A percentile compares a stretch with the other conserved stretches of the same genome.
phyloP scores from a whole-genome alignment of 2,888 invertebrate genomes.

The Andrena bicolor region DNA sequence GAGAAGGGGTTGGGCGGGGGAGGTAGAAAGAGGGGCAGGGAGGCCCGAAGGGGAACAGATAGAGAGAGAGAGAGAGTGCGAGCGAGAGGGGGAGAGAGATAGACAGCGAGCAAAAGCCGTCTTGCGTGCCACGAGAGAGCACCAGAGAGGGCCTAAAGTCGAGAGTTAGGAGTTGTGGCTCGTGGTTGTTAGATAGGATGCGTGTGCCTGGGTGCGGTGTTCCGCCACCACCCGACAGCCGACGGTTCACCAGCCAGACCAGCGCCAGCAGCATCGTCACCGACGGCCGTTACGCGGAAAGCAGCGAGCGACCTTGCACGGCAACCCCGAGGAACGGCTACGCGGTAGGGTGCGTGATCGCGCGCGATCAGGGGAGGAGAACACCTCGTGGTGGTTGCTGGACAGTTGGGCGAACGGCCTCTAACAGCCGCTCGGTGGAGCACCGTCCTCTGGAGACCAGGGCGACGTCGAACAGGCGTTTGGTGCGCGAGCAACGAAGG shows the following conservation, averaged over 20 bases:
- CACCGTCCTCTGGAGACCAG: background rate
- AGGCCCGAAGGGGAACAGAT: conserved; percentile 11
- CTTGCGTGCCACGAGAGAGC: conserved; percentile 63
- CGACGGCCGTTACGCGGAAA: conserved; percentile 23
- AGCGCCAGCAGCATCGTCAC: conserved; percentile 48
- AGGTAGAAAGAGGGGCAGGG: conserved; percentile 38
- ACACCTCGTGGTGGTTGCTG: conserved; percentile 17
- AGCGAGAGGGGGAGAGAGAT: conserved; percentile 16
- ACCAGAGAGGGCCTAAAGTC: conserved; percentile 71
- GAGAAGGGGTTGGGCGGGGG: conserved; percentile 30
- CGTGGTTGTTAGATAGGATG: conserved; percentile 84
- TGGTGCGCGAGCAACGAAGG: background rate
- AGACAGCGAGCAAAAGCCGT: conserved; percentile 45
- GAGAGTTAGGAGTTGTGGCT: conserved; percentile 81
- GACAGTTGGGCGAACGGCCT: background rate
- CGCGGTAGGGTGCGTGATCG: conserved; percentile 26
- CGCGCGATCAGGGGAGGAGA: conserved; percentile 33
- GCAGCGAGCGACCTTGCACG: conserved; percentile 19
- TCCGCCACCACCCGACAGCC: conserved; percentile 78
- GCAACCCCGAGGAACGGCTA: conserved; percentile 3
- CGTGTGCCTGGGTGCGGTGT: conserved; percentile 84
- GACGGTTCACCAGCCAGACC: conserved; percentile 65
- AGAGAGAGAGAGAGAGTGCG: conserved; percentile 36
- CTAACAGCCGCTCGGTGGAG: conserved; percentile 8
- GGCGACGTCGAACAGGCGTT: background rate